Evolutionary conservation across 1,140 invertebrate species (phyloP).

Genomic region (Zaprionus inermis): DNA sequence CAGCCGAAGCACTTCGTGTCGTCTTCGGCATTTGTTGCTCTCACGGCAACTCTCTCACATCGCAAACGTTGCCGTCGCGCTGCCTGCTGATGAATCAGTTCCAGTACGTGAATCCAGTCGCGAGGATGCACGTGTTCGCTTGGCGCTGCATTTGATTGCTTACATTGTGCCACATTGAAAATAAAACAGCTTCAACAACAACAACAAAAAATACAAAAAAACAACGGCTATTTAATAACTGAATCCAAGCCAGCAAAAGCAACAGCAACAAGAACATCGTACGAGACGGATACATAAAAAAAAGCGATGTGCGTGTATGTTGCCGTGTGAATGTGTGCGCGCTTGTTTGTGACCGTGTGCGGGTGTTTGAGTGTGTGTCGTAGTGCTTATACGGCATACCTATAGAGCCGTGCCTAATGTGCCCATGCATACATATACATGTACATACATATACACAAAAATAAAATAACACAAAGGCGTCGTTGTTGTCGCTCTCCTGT

Average conservation of each 20-base stretch:
- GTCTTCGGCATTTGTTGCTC: not conserved
- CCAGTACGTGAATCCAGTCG: conserved; percentile 77
- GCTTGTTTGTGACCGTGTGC: conserved; percentile 22
- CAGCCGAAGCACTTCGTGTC: not conserved
- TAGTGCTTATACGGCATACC: conserved; percentile 55
- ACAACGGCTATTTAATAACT: conserved; percentile 76
- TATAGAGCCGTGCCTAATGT: conserved; percentile 73
- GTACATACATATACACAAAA: conserved; percentile 44
- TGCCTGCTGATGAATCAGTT: conserved; percentile 64
- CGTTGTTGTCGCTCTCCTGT: conserved; percentile 44
- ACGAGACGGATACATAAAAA: conserved; percentile 76
- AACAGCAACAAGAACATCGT: conserved; percentile 41
- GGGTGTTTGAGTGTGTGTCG: conserved; percentile 26
- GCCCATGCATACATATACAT: conserved; percentile 58
- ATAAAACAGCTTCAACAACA: conserved; percentile 58
- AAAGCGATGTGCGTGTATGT: conserved; percentile 30
- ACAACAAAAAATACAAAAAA: conserved; percentile 13
- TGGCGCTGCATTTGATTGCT: conserved; percentile 35
- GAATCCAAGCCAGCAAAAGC: conserved; percentile 62
- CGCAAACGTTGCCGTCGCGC: conserved; percentile 14
- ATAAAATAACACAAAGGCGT: conserved; percentile 73
- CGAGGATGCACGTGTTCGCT: conserved; percentile 69
- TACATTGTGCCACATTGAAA: conserved; percentile 76
- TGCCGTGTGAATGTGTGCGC: conserved; percentile 11
- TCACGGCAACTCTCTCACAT: conserved; percentile 11